These are phyloP conservation scores for Perizoma affinitatum DNA, from an alignment of 2,888 invertebrate species.

Conservation along the genomic window DNA sequence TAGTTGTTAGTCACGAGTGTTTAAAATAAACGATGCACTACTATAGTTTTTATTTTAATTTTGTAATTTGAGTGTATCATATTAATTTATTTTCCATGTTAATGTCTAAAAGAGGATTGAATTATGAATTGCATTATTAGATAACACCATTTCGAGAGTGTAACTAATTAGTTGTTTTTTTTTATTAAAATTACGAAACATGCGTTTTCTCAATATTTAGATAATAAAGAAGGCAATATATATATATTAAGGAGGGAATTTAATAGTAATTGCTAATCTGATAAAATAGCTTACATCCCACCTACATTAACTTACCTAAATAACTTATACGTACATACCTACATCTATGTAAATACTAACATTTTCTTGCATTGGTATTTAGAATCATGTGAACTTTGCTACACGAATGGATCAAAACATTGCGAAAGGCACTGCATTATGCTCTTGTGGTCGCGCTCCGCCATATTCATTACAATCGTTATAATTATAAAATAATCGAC, in stretches of 20 bases:
- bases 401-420: slow-evolving; percentile 40
- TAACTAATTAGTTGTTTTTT: too few relatives aligned
- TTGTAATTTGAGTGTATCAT: neutral
- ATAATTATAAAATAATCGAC: neutral
- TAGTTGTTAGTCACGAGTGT: slow-evolving; percentile 15
- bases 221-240: too few relatives aligned
- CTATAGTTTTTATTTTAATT: slow-evolving; percentile 8
- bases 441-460: slow-evolving; percentile 35
- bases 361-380: slow-evolving; percentile 29
- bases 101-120: neutral
- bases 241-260: too few relatives aligned
- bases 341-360: neutral
- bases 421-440: slow-evolving; percentile 37
- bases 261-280: too few relatives aligned
- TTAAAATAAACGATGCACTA: slow-evolving; percentile 4
- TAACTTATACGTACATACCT: too few relatives aligned
- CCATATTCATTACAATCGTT: slow-evolving; percentile 23
- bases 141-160: too few relatives aligned
- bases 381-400: slow-evolving; percentile 35
- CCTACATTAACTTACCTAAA: too few relatives aligned
- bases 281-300: too few relatives aligned
- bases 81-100: neutral
- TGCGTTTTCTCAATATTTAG: too few relatives aligned
- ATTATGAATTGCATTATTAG: too few relatives aligned
- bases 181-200: too few relatives aligned